Conservation (phyloP, 2,888 invertebrate species). For the Panzeria rudis region DNA sequence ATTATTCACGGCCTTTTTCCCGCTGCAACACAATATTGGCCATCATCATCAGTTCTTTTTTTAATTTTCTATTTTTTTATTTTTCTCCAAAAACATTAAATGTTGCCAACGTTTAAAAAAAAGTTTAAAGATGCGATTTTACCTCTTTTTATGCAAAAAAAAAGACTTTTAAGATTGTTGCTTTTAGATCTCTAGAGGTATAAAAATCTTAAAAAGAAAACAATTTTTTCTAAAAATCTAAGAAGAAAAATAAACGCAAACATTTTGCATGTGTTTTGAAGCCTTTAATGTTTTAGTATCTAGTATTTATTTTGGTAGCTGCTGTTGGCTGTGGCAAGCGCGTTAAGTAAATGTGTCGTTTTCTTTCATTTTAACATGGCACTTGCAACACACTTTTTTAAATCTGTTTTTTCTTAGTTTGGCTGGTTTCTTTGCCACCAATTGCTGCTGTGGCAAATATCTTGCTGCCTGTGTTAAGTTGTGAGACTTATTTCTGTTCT, state of each 20-base stretch:
- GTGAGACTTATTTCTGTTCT: constrained; percentile 68
- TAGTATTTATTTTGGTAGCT: constrained; percentile 29
- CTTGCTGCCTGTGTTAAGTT: constrained; percentile 59
- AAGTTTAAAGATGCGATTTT: constrained; percentile 41
- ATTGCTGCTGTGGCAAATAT: constrained; percentile 37
- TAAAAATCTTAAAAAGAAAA: constrained; percentile 22
- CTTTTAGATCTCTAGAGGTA: constrained; percentile 49
- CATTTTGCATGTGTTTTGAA: constrained; percentile 66
- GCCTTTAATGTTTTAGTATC: constrained; percentile 47
- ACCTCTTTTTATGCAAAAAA: background rate
- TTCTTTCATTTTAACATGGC: constrained; percentile 70
- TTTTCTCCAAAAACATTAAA: constrained; percentile 24
- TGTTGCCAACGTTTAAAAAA: constrained; percentile 54
- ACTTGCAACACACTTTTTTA: constrained; percentile 72
- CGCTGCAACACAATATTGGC: constrained; percentile 54
- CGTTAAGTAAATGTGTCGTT: constrained; percentile 74
- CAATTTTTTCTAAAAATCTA: background rate
- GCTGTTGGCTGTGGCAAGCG: constrained; percentile 60
- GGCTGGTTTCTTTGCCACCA: constrained; percentile 21
- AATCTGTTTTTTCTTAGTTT: constrained; percentile 1
- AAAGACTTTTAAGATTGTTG: constrained; percentile 24
- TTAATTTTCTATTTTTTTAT: background rate
- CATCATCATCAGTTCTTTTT: constrained; percentile 37
- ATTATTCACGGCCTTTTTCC: constrained; percentile 39
- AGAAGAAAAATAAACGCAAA: constrained; percentile 31